Percentiles rank a stretch among this genome's conserved stretches.
phyloP scores from a whole-genome alignment of 2,888 invertebrate genomes.

The Flexamia atlantica region DNA sequence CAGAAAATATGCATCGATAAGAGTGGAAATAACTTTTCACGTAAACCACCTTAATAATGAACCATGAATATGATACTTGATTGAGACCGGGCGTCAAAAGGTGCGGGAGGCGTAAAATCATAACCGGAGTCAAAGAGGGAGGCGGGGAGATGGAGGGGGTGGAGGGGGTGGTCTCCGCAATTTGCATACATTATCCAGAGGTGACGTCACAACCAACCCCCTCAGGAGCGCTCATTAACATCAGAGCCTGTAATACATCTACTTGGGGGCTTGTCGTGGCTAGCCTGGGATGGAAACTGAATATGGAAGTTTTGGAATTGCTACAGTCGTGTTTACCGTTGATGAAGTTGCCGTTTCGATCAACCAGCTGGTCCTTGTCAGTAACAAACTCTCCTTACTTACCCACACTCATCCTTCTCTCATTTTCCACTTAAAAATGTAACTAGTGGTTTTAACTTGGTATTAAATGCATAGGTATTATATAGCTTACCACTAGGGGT shows the following conservation, averaged over 20 bases:
- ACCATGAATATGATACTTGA: not conserved
- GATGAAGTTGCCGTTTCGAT: no score
- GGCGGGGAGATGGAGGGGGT: not conserved
- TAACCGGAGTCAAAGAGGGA: not conserved
- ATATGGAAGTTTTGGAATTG: no score
- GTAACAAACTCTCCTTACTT: no score
- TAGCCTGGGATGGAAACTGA: no score
- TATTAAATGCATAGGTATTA: no score
- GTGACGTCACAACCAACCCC: constrained; percentile 42
- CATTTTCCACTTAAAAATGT: no score
- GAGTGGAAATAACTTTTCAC: not conserved
- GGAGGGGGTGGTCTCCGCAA: constrained; percentile 22
- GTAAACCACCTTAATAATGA: not conserved
- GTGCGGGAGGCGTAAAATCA: constrained; percentile 15
- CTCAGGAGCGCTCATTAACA: not conserved
- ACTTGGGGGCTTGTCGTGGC: not conserved
- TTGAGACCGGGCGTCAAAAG: constrained; percentile 21
- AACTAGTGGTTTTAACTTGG: no score
- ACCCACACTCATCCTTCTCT: no score
- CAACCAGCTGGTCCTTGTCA: no score
- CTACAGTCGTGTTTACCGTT: no score
- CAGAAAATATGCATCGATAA: no score
- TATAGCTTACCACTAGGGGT: no score
- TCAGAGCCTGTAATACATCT: not conserved
- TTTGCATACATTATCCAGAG: constrained; percentile 31